Conservation (phyloP, 2,888 invertebrate species). For the Aquatica leii region DNA sequence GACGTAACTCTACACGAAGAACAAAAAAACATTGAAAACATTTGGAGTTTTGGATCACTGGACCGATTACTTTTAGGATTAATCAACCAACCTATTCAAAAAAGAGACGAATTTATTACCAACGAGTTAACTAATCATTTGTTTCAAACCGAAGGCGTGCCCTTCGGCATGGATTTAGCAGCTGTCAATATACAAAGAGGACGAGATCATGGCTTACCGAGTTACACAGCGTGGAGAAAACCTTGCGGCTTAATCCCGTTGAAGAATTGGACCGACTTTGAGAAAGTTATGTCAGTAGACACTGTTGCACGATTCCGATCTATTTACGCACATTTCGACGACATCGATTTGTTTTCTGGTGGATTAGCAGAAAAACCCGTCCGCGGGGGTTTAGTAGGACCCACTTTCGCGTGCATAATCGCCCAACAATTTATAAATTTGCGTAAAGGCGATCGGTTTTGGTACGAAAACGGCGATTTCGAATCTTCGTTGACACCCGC, state of each 20-base stretch:
- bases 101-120: constrained; percentile 82
- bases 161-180: constrained; percentile 86
- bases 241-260: constrained; percentile 79
- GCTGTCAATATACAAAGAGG: constrained; percentile 89
- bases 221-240: constrained; percentile 81
- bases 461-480: constrained; percentile 82
- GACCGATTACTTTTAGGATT: constrained; percentile 81
- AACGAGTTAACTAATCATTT: constrained; percentile 84
- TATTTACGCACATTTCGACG: constrained; percentile 72
- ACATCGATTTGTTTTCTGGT: constrained; percentile 85
- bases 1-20: constrained; percentile 85
- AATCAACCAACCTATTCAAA: constrained; percentile 78
- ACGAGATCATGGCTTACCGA: constrained; percentile 85
- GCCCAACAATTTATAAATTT: constrained; percentile 85
- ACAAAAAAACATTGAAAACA: constrained; percentile 71
- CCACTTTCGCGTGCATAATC: constrained; percentile 88
- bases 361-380: constrained; percentile 85
- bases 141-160: constrained; percentile 76
- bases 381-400: constrained; percentile 81
- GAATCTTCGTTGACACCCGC: constrained; percentile 79
- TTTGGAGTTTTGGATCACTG: constrained; percentile 81
- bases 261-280: constrained; percentile 74
- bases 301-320: constrained; percentile 69
- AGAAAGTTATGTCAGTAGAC: constrained; percentile 71
- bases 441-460: constrained; percentile 80